Evolutionary conservation across 2,888 invertebrate genomes (phyloP).

Genomic region (Ecliptopera silaceata): DNA sequence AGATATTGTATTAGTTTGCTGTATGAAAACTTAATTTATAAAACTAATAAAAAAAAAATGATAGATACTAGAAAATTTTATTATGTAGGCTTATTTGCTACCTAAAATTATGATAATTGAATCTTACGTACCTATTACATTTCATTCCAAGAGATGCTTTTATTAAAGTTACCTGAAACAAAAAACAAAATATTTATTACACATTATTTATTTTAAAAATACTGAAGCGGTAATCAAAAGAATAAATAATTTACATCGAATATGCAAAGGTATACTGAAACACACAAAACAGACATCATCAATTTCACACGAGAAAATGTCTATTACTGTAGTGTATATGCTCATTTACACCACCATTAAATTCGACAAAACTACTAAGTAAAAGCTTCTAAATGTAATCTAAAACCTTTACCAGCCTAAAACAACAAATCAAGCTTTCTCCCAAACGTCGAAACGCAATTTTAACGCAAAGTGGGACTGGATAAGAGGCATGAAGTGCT

Average conservation of each 20-base stretch:
- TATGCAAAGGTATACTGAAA: no score
- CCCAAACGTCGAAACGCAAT: slow-evolving; percentile 21
- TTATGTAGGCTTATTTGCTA: no score
- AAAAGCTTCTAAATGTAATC: slow-evolving; percentile 33
- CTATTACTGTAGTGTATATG: no score
- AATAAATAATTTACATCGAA: no score
- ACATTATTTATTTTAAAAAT: no score
- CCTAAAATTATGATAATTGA: no score
- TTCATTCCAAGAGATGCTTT: background rate
- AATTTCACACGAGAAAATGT: no score
- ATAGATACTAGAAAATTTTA: no score
- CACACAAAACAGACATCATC: no score
- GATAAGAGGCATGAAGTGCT: slow-evolving; percentile 24
- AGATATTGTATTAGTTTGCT: background rate
- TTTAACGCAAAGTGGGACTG: slow-evolving; percentile 22
- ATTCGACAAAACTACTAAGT: slow-evolving; percentile 21
- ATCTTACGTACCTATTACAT: background rate
- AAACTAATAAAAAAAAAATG: no score
- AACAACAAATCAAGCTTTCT: slow-evolving; percentile 40
- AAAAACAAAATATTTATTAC: background rate
- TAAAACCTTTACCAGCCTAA: slow-evolving; percentile 35
- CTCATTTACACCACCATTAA: slow-evolving; percentile 8
- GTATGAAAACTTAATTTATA: no score
- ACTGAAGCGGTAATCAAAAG: no score
- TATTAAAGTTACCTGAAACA: background rate